Conservation (phyloP, 2,113 vertebrate species). For the Tetrax tetrax region DNA sequence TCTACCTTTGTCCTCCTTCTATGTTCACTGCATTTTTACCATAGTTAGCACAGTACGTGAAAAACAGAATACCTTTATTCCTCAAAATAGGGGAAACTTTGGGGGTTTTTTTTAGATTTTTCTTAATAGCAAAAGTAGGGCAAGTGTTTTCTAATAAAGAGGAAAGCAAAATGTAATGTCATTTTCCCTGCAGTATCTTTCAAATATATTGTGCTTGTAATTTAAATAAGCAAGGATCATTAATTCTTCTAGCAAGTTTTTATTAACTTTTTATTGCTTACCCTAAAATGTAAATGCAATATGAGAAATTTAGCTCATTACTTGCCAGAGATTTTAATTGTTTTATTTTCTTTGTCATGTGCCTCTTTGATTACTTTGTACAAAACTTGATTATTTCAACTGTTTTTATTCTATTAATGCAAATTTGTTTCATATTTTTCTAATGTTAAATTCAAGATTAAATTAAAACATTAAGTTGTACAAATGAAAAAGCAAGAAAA, state of each 20-base stretch:
- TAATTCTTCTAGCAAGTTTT: conserved; percentile 67
- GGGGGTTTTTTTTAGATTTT: not conserved
- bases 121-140: conserved; percentile 5
- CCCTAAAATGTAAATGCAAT: conserved; percentile 52
- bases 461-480: conserved; percentile 68
- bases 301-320: conserved; percentile 47
- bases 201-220: conserved; percentile 54
- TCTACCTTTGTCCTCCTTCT: not conserved
- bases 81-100: not conserved
- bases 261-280: conserved; percentile 65
- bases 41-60: not conserved
- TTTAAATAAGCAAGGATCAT: conserved; percentile 61
- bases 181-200: not conserved
- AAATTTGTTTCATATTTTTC: conserved; percentile 29
- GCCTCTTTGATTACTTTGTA: conserved; percentile 16
- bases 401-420: not conserved
- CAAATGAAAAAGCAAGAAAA: conserved; percentile 59
- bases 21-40: not conserved
- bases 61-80: not conserved
- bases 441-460: conserved; percentile 58
- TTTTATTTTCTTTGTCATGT: conserved; percentile 19
- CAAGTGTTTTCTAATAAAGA: conserved; percentile 50
- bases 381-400: conserved; percentile 48
- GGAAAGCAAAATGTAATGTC: not conserved
- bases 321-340: conserved; percentile 59